Percentiles rank a stretch among this genome's conserved stretches.
phyloP scores from a whole-genome alignment of 2,797 vertebrate species.

The Megaceryle alcyon region DNA sequence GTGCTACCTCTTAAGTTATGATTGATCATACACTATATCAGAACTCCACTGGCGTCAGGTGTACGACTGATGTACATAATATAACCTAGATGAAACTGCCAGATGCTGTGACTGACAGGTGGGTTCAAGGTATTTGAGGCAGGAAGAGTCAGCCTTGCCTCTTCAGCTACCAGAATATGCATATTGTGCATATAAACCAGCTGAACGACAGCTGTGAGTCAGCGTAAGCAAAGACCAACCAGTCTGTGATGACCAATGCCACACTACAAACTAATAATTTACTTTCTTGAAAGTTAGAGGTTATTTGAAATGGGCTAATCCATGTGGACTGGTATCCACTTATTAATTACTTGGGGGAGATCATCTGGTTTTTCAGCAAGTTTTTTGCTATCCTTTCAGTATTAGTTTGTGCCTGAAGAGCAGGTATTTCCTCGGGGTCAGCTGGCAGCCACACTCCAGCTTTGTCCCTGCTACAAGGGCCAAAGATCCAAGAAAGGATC shows the following conservation, averaged over 20 bases:
- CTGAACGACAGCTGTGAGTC: not conserved
- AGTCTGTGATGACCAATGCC: not conserved
- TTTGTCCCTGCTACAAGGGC: fast-evolving
- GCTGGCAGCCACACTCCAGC: not conserved
- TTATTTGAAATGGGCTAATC: not conserved
- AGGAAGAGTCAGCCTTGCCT: not conserved
- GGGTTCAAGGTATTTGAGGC: not conserved
- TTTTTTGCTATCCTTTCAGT: not conserved
- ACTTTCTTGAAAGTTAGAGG: not conserved
- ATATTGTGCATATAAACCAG: not conserved
- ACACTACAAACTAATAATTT: not conserved
- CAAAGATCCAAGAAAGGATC: not conserved
- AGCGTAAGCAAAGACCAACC: not conserved
- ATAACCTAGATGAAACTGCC: not conserved
- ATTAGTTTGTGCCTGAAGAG: not conserved
- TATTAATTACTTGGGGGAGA: not conserved
- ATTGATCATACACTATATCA: constrained; percentile 24
- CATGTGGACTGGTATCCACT: not conserved
- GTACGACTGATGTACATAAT: not conserved
- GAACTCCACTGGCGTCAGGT: not conserved
- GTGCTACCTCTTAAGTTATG: constrained; percentile 19
- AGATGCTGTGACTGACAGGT: not conserved
- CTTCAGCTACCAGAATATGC: not conserved
- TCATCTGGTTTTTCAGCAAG: not conserved
- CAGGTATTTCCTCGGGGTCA: not conserved